Evolutionary conservation across 2,113 vertebrate genomes (phyloP).

Genomic region (Brachionichthys hirsutus): DNA sequence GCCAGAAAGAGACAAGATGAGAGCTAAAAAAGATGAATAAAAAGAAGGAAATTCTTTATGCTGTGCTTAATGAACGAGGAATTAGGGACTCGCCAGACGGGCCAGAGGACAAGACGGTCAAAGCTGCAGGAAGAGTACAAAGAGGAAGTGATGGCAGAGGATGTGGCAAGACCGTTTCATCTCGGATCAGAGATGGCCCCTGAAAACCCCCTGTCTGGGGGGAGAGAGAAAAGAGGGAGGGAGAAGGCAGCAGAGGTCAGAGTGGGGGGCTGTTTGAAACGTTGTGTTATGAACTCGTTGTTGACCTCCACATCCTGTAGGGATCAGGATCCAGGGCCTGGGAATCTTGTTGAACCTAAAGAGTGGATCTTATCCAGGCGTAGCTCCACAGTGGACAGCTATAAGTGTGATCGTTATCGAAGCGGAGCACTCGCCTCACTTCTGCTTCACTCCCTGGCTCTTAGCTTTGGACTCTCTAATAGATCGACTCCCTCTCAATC

Average conservation of each 20-base stretch:
- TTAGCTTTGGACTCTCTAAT: constrained; percentile 38
- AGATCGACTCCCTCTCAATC: constrained; percentile 5
- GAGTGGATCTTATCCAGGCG: constrained; percentile 48
- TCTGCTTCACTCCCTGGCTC: constrained; percentile 27
- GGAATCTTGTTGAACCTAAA: constrained; percentile 51
- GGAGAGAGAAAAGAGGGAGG: constrained; percentile 27
- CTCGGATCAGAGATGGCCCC: constrained; percentile 39
- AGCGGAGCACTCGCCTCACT: constrained; percentile 8
- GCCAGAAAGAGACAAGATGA: constrained; percentile 5
- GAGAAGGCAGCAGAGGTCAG: constrained; percentile 41
- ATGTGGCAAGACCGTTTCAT: constrained; percentile 43
- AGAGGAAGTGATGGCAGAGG: constrained; percentile 33
- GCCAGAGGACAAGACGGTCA: constrained; percentile 17
- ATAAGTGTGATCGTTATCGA: constrained; percentile 44
- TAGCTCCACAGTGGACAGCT: constrained; percentile 57
- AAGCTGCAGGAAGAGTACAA: constrained; percentile 33
- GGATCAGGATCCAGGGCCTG: constrained; percentile 54
- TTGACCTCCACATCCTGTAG: constrained; percentile 65
- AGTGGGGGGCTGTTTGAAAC: constrained; percentile 49
- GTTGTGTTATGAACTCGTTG: constrained; percentile 60
- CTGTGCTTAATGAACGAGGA: not conserved
- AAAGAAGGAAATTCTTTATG: constrained; percentile 8
- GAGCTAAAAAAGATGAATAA: not conserved
- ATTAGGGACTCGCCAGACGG: constrained; percentile 25
- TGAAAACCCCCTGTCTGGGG: constrained; percentile 26